A percentile compares a stretch with the other conserved stretches of the same genome.
phyloP scores from a whole-genome alignment of 2,113 vertebrate species.

The Oncorhynchus masou region DNA sequence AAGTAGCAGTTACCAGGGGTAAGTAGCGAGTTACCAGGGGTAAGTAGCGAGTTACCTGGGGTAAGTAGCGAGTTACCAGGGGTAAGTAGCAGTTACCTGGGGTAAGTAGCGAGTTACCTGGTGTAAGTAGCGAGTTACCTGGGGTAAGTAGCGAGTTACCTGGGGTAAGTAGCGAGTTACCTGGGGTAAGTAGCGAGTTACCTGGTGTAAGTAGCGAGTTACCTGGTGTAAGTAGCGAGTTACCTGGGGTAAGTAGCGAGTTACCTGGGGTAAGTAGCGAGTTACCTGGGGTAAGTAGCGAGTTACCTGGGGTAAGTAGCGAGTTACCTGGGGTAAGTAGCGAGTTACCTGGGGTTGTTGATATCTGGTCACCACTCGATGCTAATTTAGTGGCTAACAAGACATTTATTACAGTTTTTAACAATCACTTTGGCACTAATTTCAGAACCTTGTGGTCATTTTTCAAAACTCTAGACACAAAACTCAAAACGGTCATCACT shows the following conservation, averaged over 20 bases:
- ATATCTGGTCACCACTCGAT: background rate
- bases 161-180: background rate
- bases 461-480: too few species aligned
- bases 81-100: background rate
- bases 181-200: background rate
- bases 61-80: background rate
- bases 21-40: background rate
- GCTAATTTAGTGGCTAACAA: too few species aligned
- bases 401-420: too few species aligned
- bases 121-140: background rate
- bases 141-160: background rate
- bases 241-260: background rate
- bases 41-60: background rate
- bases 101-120: background rate
- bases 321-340: background rate
- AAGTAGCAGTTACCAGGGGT: background rate
- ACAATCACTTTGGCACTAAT: too few species aligned
- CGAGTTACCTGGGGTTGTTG: background rate
- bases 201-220: too few species aligned
- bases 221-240: background rate
- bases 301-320: background rate
- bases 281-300: background rate
- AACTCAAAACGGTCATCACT: too few species aligned
- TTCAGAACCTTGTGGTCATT: too few species aligned
- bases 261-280: background rate